Conservation (phyloP, 1,140 invertebrate species). For the Lepidotrigona ventralis region DNA sequence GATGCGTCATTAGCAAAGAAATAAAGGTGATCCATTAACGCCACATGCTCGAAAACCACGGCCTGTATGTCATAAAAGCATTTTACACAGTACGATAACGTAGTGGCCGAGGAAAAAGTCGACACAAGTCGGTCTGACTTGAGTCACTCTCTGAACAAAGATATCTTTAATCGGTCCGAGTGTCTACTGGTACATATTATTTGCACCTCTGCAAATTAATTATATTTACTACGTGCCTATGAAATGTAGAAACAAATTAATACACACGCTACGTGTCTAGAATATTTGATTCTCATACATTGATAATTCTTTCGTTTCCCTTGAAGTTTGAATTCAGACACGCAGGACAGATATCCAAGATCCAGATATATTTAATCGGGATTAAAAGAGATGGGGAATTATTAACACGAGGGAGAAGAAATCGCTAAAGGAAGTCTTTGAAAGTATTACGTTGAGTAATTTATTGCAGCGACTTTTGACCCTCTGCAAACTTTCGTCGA, state of each 20-base stretch:
- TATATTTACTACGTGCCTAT: no score
- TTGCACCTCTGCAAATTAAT: neutral
- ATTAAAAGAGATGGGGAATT: no score
- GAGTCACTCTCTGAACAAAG: slow-evolving; percentile 41
- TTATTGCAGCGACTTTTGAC: neutral
- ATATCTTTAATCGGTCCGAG: slow-evolving; percentile 30
- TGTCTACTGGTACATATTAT: neutral
- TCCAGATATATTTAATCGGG: no score
- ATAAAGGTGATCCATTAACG: slow-evolving; percentile 45
- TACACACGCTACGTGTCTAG: no score
- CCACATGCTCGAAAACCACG: neutral
- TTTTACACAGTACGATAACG: slow-evolving; percentile 4
- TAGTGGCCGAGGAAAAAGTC: neutral
- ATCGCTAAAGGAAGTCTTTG: neutral
- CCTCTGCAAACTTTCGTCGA: neutral
- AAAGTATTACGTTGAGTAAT: neutral
- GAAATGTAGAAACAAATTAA: neutral
- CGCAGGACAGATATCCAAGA: no score
- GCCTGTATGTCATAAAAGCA: neutral
- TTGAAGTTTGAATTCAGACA: no score
- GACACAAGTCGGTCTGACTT: neutral
- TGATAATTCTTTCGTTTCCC: neutral
- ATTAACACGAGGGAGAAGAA: neutral
- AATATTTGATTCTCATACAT: neutral
- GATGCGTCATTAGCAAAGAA: slow-evolving; percentile 29